These are phyloP conservation scores for Latrodectus elegans DNA, from an alignment of 2,888 invertebrate genomes.

Conservation along the genomic window DNA sequence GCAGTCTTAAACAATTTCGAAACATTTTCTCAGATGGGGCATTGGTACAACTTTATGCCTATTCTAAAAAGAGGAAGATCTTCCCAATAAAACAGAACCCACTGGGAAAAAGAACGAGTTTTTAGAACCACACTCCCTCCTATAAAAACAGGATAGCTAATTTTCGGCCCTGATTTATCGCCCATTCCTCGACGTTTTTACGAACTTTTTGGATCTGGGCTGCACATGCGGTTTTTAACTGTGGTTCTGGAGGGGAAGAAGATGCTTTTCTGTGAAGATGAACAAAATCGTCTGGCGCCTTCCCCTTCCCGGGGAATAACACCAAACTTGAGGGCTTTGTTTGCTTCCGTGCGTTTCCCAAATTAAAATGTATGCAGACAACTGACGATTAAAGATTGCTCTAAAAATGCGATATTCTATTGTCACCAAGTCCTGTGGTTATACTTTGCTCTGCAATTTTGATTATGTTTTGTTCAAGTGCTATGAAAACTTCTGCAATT, in stretches of 20 bases:
- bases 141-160: slow-evolving; percentile 45
- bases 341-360: neutral
- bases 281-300: neutral
- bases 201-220: slow-evolving; percentile 22
- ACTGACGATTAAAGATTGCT: neutral
- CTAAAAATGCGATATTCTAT: neutral
- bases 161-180: slow-evolving; percentile 58
- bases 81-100: slow-evolving; percentile 27
- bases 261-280: neutral
- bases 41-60: slow-evolving; percentile 16
- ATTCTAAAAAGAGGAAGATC: slow-evolving; percentile 11
- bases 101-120: slow-evolving; percentile 5
- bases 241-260: neutral
- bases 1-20: slow-evolving; percentile 48
- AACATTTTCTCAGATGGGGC: slow-evolving; percentile 23
- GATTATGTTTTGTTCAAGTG: too few species aligned
- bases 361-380: neutral
- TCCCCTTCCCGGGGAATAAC: neutral
- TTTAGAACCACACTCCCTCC: slow-evolving; percentile 15
- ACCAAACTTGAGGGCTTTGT: neutral
- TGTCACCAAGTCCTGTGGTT: neutral
- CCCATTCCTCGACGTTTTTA: slow-evolving; percentile 34
- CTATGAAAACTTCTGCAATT: too few species aligned
- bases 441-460: neutral
- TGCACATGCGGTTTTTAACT: neutral